Conservation (phyloP, 2,888 invertebrate genomes). For the Altica lythri region DNA sequence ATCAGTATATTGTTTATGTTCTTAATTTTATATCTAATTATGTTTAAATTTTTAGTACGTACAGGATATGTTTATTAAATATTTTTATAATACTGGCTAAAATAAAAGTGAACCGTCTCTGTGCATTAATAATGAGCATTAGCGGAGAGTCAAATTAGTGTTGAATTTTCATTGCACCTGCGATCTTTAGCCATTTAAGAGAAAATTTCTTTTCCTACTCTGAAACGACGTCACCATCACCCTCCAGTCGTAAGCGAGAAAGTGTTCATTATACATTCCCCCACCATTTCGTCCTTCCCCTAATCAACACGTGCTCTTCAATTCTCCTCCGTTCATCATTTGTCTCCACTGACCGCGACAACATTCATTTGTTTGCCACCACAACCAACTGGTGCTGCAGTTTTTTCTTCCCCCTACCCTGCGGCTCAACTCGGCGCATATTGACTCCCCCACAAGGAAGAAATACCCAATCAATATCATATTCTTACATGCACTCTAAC, state of each 20-base stretch:
- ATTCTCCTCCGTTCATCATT: conserved; percentile 33
- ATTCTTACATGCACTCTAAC: conserved; percentile 55
- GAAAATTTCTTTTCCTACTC: conserved; percentile 13
- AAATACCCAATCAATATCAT: conserved; percentile 59
- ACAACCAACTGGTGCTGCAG: conserved; percentile 41
- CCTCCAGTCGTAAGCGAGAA: conserved; percentile 20
- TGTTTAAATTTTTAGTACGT: no score
- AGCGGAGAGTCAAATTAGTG: neutral
- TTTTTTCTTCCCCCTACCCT: conserved; percentile 36
- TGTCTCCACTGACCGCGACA: conserved; percentile 40
- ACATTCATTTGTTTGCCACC: conserved; percentile 40
- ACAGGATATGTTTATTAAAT: no score
- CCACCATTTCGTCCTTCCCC: conserved; percentile 22
- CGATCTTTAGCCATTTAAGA: neutral
- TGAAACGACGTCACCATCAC: conserved; percentile 12
- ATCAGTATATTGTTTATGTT: no score
- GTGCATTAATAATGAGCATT: neutral
- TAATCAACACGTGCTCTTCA: conserved; percentile 39
- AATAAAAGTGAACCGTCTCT: conserved; percentile 1
- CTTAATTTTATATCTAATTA: no score
- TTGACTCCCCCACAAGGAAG: conserved; percentile 47
- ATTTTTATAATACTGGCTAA: no score
- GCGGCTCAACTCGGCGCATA: conserved; percentile 37
- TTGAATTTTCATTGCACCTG: conserved; percentile 18
- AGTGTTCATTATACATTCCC: conserved; percentile 26